These are phyloP conservation scores for Drosophila gunungcola DNA, from an alignment of 1,140 invertebrate genomes.

Conservation along the genomic window DNA sequence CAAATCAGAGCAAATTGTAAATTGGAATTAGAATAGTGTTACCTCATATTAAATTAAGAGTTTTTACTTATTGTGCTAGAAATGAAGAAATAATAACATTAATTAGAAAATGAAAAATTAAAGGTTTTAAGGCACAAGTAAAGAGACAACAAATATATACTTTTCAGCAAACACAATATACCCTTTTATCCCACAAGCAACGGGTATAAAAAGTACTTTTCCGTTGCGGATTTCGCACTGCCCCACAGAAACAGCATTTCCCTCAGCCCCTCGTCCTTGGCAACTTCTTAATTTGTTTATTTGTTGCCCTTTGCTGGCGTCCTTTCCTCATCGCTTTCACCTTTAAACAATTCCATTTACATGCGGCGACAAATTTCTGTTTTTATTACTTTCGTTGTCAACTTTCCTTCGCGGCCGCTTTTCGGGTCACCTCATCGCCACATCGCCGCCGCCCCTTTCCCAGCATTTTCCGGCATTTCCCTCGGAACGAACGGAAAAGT, in stretches of 20 bases:
- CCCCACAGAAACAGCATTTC: neutral
- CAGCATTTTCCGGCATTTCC: constrained; percentile 4
- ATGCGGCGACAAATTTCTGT: constrained; percentile 79
- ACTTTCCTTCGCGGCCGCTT: constrained; percentile 47
- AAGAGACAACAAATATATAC: too few relatives aligned
- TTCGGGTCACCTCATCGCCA: constrained; percentile 27
- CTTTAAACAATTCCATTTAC: constrained; percentile 83
- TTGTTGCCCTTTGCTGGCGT: constrained; percentile 55
- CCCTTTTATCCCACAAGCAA: too few relatives aligned
- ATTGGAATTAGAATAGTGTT: too few relatives aligned
- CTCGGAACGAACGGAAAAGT: neutral
- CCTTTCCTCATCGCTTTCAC: constrained; percentile 54
- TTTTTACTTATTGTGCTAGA: too few relatives aligned
- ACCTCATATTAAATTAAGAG: too few relatives aligned
- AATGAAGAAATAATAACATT: too few relatives aligned
- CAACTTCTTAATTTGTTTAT: constrained; percentile 79
- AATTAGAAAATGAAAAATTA: too few relatives aligned
- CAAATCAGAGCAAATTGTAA: too few relatives aligned
- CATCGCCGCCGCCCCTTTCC: neutral
- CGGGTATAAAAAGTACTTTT: constrained; percentile 46
- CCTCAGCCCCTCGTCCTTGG: neutral
- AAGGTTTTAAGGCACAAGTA: too few relatives aligned
- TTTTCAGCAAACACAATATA: too few relatives aligned
- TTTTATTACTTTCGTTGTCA: constrained; percentile 79
- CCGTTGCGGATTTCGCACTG: constrained; percentile 67